phyloP scores from a whole-genome alignment of 1,140 invertebrate genomes.

The Lasaia peninsularis region DNA sequence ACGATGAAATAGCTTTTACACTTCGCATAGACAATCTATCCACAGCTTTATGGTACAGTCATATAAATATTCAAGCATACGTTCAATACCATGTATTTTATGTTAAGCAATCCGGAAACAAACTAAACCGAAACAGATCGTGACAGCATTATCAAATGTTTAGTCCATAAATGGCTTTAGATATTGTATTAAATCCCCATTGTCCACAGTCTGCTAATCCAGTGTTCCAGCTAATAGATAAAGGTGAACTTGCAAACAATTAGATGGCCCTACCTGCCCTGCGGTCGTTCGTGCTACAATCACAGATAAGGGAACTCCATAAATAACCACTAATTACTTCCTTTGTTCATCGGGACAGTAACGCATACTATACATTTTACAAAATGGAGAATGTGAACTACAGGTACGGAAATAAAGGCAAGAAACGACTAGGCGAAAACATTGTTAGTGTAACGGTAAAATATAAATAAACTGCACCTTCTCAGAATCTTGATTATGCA shows the following conservation, averaged over 20 bases:
- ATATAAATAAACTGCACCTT: too few relatives aligned
- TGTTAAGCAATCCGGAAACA: slow-evolving; percentile 7
- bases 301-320: slow-evolving; percentile 53
- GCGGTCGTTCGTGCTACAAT: slow-evolving; percentile 41
- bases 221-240: slow-evolving; percentile 9
- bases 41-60: not conserved
- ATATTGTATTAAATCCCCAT: slow-evolving; percentile 17
- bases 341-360: slow-evolving; percentile 37
- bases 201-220: slow-evolving; percentile 12
- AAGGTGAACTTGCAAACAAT: slow-evolving; percentile 33
- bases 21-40: too few relatives aligned
- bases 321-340: slow-evolving; percentile 63
- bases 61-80: slow-evolving; percentile 4
- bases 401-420: not conserved
- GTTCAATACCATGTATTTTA: slow-evolving; percentile 9
- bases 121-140: slow-evolving; percentile 10
- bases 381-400: slow-evolving; percentile 1
- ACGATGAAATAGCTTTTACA: too few relatives aligned
- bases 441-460: slow-evolving; percentile 1
- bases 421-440: not conserved
- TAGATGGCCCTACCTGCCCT: slow-evolving; percentile 38
- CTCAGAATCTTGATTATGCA: too few relatives aligned
- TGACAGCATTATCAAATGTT: slow-evolving; percentile 20
- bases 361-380: slow-evolving; percentile 13
- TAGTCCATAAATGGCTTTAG: slow-evolving; percentile 28